These are phyloP conservation scores for Parasteatoda tepidariorum DNA, from an alignment of 1,140 invertebrate species.

Conservation along the genomic window DNA sequence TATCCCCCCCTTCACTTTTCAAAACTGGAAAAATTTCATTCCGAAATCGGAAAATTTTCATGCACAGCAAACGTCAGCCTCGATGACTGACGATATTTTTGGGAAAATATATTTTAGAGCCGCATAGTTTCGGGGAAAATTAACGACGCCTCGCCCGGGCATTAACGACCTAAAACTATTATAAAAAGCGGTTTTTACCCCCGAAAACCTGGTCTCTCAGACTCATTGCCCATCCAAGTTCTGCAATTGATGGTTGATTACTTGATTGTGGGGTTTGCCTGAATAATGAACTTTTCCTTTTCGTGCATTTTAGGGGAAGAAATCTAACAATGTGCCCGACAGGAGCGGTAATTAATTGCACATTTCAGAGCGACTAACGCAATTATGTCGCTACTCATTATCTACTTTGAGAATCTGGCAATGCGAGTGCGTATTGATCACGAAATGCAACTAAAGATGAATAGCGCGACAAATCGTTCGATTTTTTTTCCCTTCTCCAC, in stretches of 20 bases:
- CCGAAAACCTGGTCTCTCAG: background rate
- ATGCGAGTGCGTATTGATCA: constrained; percentile 50
- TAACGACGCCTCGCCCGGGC: constrained; percentile 34
- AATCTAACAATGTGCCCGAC: constrained; percentile 60
- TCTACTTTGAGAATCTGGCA: constrained; percentile 51
- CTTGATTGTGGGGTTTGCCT: constrained; percentile 58
- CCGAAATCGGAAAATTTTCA: constrained; percentile 30
- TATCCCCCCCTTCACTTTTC: background rate
- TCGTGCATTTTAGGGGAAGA: constrained; percentile 54
- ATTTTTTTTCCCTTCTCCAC: constrained; percentile 8
- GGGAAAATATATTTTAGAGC: background rate
- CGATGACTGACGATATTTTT: constrained; percentile 51
- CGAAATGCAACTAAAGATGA: constrained; percentile 58
- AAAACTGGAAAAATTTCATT: constrained; percentile 37
- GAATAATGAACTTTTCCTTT: constrained; percentile 61
- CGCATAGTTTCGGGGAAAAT: constrained; percentile 57
- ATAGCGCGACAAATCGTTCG: constrained; percentile 55
- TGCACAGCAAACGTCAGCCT: constrained; percentile 26
- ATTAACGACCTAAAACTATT: constrained; percentile 55
- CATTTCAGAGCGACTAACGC: constrained; percentile 60
- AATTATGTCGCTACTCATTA: constrained; percentile 61
- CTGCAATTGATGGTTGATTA: constrained; percentile 61
- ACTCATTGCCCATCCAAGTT: too few relatives aligned
- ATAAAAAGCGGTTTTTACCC: constrained; percentile 36
- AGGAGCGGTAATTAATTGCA: constrained; percentile 59